A percentile compares a stretch with the other conserved stretches of the same genome.
Evolutionary conservation across 1,140 invertebrate species (phyloP).

Genomic region (Palaemon carinicauda): DNA sequence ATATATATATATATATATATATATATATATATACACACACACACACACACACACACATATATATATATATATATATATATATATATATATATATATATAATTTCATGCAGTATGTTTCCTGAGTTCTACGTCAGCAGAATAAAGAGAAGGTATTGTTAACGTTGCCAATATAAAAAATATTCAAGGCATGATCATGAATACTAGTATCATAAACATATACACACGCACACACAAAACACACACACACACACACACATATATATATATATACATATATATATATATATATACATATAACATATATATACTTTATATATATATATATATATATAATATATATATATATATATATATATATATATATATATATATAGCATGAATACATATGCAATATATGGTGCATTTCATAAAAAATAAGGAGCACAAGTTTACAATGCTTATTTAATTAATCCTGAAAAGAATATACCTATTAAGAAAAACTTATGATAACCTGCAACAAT

Average conservation of each 20-base stretch:
- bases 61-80: not conserved
- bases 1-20: not conserved
- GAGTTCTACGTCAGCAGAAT: no score
- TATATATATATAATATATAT: constrained; percentile 19
- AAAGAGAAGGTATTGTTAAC: no score
- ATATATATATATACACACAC: not conserved
- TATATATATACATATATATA: not conserved
- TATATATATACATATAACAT: constrained; percentile 14
- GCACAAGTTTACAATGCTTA: no score
- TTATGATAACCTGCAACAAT: no score
- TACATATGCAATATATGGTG: no score
- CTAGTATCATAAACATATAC: not conserved
- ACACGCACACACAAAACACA: no score
- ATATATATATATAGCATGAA: constrained; percentile 19
- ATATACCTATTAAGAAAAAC: no score
- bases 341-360: not conserved
- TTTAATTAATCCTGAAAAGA: no score
- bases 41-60: not conserved
- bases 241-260: not conserved
- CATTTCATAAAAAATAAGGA: no score
- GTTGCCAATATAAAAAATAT: no score
- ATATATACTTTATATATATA: constrained; percentile 13
- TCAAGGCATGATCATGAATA: no score
- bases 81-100: not conserved
- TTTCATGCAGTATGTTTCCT: no score